Base-by-base conservation (phyloP, 2,113 vertebrate genomes). In the Thamnaconus septentrionalis region DNA sequence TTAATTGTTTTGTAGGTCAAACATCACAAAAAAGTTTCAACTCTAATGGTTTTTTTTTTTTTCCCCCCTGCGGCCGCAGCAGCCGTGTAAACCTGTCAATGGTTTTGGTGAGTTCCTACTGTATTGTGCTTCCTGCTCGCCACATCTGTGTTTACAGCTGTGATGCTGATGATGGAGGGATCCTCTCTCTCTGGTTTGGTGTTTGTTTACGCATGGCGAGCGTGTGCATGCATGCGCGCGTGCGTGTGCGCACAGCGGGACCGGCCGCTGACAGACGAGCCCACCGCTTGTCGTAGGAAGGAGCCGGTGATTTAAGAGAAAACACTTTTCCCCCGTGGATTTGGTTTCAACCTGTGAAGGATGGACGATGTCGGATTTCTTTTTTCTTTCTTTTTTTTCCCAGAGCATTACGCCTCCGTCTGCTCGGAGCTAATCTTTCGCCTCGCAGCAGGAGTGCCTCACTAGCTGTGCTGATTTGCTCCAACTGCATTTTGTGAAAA, bases 91-190 rank as follows among this genome's bases (percentile, higher is more conserved):
- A 63, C 56, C 68, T 64, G 40, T n/a, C 3, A 53, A 60, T 43
- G 41, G 59, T 69, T 39, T 49, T 61, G 11, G 44, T 71, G 11
- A 39, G 3, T 8, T 11, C 41, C 11, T 64, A 55, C 55, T 69
- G 63, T 62, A 56, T 61, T 79, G 18, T 31, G 2, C 18, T 31
- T 31, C 18, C 73, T 59, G 70, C 64, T 71, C 53, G 11, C 64
- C 71, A 81, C 77, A 86, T 84, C 76, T 88, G 83, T 83, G 76
- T 87, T 82, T 79, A 80, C 80, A 86, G 75, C 75, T 87, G 80
- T 72, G 59, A 75, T 66, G 18, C 18, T 31, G 70, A 71, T 69
- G 68, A 82, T 80, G 44, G 53, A 64, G 73, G 52, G 74, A 80
- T 83, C 59, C 48, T 60, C 59, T 78, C 74, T 75, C 48, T 71